These are phyloP conservation scores for Aplysina aerophoba DNA, from an alignment of 37 sponge, comb jelly and placozoan species.

Conservation along the genomic window DNA sequence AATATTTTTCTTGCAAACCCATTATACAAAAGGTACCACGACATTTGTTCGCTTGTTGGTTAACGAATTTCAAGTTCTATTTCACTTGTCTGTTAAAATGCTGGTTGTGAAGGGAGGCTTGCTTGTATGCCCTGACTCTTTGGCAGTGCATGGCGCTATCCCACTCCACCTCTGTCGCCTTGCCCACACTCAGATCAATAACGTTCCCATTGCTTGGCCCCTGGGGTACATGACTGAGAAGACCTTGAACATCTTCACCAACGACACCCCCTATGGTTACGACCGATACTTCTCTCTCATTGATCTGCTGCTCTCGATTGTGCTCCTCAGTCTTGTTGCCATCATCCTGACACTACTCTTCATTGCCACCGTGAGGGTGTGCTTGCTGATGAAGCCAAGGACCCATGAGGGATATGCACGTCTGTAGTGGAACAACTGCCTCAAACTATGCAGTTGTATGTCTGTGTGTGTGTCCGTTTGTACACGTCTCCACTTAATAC, in stretches of 20 bases:
- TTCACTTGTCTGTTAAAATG: constrained; percentile 68
- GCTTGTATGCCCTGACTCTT: too few species aligned
- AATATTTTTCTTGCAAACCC: constrained; percentile 77
- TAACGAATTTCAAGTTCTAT: constrained; percentile 68
- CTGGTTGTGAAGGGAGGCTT: too few species aligned
- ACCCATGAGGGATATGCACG: neutral
- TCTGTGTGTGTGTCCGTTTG: neutral
- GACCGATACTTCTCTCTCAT: constrained; percentile 1
- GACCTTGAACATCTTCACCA: constrained; percentile 18
- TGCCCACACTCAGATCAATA: constrained; percentile 31
- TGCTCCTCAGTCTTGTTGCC: constrained; percentile 6
- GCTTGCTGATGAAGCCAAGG: neutral
- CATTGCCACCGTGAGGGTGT: constrained; percentile 9
- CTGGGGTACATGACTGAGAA: constrained; percentile 67
- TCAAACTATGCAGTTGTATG: neutral
- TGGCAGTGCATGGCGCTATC: too few species aligned
- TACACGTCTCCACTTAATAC: neutral
- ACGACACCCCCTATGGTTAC: neutral
- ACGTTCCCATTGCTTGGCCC: constrained; percentile 53
- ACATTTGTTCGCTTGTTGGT: constrained; percentile 64
- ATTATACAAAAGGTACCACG: constrained; percentile 90
- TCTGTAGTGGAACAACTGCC: neutral
- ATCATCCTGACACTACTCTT: neutral
- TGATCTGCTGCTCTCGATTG: neutral
- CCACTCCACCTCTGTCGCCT: neutral